Evolutionary conservation across 2,113 vertebrate species (phyloP).

Genomic region (Myodes glareolus): DNA sequence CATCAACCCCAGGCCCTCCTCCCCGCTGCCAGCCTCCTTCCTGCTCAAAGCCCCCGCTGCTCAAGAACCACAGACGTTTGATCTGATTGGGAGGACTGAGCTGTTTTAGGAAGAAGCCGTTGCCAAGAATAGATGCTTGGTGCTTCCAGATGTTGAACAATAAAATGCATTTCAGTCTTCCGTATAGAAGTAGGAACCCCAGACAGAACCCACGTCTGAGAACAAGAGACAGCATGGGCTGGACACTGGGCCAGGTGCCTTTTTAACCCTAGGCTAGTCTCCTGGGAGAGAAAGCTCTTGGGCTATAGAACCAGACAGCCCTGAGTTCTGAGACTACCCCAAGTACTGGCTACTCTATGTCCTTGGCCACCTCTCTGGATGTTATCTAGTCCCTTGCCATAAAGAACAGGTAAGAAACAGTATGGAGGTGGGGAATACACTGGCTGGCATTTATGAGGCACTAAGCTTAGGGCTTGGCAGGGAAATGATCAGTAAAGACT

Average conservation of each 20-base stretch:
- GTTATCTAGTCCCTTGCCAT: neutral
- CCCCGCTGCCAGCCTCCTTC: neutral
- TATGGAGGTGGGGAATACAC: neutral
- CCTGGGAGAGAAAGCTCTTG: neutral
- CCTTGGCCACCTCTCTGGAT: neutral
- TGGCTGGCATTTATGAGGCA: too few relatives aligned
- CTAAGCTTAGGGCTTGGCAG: neutral
- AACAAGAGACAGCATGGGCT: too few relatives aligned
- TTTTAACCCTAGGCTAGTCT: fast-evolving
- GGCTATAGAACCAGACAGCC: neutral
- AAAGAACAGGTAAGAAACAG: neutral
- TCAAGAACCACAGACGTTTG: fast-evolving
- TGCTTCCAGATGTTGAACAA: neutral
- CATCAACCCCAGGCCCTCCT: too few relatives aligned
- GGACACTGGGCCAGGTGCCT: neutral
- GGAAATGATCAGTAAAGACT: neutral
- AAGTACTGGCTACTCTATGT: neutral
- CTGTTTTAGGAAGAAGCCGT: neutral
- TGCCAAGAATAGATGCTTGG: neutral
- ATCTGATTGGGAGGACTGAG: neutral
- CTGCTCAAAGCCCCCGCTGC: neutral
- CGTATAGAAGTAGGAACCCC: neutral
- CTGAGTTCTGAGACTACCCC: neutral
- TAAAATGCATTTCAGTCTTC: neutral
- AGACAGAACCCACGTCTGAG: neutral